Percentiles rank a stretch among this genome's conserved stretches.
Evolutionary conservation across 2,888 invertebrate genomes (phyloP).

Genomic region (Hedychridium roseum): DNA sequence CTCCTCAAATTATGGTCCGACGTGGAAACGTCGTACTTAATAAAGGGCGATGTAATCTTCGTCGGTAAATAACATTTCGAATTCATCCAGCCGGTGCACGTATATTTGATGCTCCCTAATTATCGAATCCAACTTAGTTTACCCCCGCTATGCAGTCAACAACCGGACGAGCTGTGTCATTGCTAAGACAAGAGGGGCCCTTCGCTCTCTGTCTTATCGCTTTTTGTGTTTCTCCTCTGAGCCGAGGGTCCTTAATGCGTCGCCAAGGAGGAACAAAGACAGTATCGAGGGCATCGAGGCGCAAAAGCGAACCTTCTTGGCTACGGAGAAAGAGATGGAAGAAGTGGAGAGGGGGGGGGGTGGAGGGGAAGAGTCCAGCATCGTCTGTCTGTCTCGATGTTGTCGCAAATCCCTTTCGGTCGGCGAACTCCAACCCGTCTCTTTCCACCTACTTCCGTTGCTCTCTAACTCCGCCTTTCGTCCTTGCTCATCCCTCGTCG

Average conservation of each 20-base stretch:
- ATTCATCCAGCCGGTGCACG: too few species aligned
- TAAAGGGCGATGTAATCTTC: too few species aligned
- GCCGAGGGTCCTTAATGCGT: slow-evolving; percentile 28
- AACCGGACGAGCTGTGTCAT: too few species aligned
- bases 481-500: slow-evolving; percentile 5
- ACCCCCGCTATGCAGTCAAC: too few species aligned
- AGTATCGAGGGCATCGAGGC: slow-evolving; percentile 30
- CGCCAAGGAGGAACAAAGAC: slow-evolving; percentile 25
- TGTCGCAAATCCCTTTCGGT: slow-evolving; percentile 39
- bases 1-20: too few species aligned
- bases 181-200: too few species aligned
- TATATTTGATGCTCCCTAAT: too few species aligned
- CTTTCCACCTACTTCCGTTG: slow-evolving; percentile 7
- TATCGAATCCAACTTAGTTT: too few species aligned
- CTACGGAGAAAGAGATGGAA: slow-evolving; percentile 22
- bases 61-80: too few species aligned
- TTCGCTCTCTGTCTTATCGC: too few species aligned
- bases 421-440: slow-evolving; percentile 14
- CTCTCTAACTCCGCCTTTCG: slow-evolving; percentile 12
- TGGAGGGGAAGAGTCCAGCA: not conserved
- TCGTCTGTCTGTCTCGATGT: slow-evolving; percentile 16
- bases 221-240: slow-evolving; percentile 21
- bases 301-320: slow-evolving; percentile 29
- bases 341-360: slow-evolving; percentile 22
- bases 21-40: too few species aligned